Percentiles rank a stretch among this genome's conserved stretches.
phyloP scores from a whole-genome alignment of 1,140 invertebrate species.

The Manduca sexta region DNA sequence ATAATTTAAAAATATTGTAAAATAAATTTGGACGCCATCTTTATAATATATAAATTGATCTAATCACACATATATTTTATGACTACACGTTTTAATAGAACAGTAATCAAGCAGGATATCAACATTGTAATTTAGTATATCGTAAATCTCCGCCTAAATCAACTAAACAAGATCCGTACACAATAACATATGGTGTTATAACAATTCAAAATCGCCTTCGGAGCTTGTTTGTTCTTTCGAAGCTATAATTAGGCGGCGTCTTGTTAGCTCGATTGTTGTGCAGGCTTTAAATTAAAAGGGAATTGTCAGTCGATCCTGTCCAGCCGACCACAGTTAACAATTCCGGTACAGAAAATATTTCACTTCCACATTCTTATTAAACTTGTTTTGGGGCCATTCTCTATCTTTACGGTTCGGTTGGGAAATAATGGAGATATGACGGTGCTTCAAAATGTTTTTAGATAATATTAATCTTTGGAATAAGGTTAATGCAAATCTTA shows the following conservation, averaged over 20 bases:
- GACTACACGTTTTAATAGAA: too few relatives aligned
- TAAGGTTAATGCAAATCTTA: too few relatives aligned
- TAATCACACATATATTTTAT: too few relatives aligned
- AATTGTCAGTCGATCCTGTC: conserved; percentile 40
- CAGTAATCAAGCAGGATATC: too few relatives aligned
- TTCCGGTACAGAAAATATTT: conserved; percentile 69
- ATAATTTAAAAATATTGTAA: too few relatives aligned
- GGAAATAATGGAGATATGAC: conserved; percentile 32
- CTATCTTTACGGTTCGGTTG: conserved; percentile 32
- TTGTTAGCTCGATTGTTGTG: conserved; percentile 61
- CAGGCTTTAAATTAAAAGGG: conserved; percentile 68
- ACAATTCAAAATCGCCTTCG: conserved; percentile 40
- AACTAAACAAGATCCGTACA: conserved; percentile 3
- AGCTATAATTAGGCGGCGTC: conserved; percentile 63
- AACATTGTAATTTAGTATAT: not conserved
- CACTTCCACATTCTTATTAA: conserved; percentile 69
- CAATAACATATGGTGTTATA: conserved; percentile 50
- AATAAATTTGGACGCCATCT: too few relatives aligned
- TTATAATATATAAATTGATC: too few relatives aligned
- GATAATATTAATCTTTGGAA: too few relatives aligned
- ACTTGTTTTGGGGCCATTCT: conserved; percentile 54
- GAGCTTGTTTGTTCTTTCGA: conserved; percentile 60
- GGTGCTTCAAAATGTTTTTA: not conserved
- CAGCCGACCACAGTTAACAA: conserved; percentile 63
- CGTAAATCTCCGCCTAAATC: conserved; percentile 1